Base-by-base conservation (phyloP, 1,140 invertebrate species). In the Drosophila nikananu region DNA sequence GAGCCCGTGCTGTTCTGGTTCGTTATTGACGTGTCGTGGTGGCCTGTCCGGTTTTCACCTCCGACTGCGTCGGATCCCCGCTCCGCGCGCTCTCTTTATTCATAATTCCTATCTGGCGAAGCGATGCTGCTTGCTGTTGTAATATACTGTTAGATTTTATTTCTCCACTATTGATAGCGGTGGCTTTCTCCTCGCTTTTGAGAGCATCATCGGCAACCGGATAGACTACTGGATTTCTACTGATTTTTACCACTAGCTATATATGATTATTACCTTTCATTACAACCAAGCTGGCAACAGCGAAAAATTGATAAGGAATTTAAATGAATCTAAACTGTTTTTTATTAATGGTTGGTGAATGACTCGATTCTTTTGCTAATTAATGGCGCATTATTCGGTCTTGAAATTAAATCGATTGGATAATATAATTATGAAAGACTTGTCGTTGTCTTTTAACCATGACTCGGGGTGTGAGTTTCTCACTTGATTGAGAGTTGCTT, bases 61-160 rank as follows among this genome's bases (percentile, higher is more conserved):
- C 55, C 46, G 35, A 37, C 46, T 23, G 41, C 48, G 21, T 25
- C 37, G 30, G 37, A 35, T 42, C 52, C 19, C 51, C 30, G 19
- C 35, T 23, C 52, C 19, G 8, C 27, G 44, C 17, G 52, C 54
- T 66, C 64, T 87, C 54, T 78, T 89, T 87, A 87, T 87, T 87
- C 84, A 89, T 89, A 89, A 89, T 89, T 89, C 72, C 73, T 72
- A 66, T 64, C 60, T 66, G 55, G 21, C 64, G 68, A 64, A 52
- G 70, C 49, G 27, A 70, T 66, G 57, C 27, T 63, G 57, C 54
- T n/a, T 57, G 73, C 81, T 63, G 71, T 68, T 77, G 63, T 70
- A 54, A 77, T 71, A 80, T 83, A 89, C 83, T 73, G 84, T 87
- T 87, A 87, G 84, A 81, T 87, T 86, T 87, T 77, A 64, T 86